phyloP scores from a whole-genome alignment of 2,888 invertebrate species.

The Cephus nigrinus region DNA sequence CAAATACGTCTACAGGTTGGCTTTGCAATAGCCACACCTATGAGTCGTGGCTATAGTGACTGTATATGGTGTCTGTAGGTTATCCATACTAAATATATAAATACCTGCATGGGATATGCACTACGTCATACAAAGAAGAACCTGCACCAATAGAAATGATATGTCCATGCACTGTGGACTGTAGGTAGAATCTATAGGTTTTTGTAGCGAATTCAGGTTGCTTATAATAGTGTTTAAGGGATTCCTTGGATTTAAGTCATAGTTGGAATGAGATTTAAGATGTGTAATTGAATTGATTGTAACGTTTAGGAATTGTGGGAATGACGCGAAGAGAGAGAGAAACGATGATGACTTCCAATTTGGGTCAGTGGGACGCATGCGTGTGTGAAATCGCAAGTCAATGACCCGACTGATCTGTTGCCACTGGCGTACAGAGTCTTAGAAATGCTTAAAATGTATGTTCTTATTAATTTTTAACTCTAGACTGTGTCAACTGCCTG shows the following conservation, averaged over 20 bases:
- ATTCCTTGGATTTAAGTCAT: background rate
- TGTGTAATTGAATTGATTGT: background rate
- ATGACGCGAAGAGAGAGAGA: slow-evolving; percentile 20
- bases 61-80: background rate
- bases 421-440: background rate
- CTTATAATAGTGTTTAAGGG: background rate
- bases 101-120: background rate
- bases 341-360: slow-evolving; percentile 41
- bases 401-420: slow-evolving; percentile 52
- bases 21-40: slow-evolving; percentile 39
- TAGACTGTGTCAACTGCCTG: background rate
- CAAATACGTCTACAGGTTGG: slow-evolving; percentile 55
- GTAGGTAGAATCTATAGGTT: background rate
- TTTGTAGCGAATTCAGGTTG: background rate
- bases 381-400: slow-evolving; percentile 62
- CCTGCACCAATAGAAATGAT: background rate
- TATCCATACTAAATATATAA: background rate
- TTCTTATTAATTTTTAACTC: background rate
- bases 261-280: background rate
- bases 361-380: slow-evolving; percentile 60
- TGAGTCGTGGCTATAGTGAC: background rate
- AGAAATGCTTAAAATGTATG: background rate
- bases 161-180: background rate
- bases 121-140: background rate
- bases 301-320: background rate